These are phyloP conservation scores for Beaufortia kweichowensis DNA, from an alignment of 2,113 vertebrate genomes.

Conservation along the genomic window DNA sequence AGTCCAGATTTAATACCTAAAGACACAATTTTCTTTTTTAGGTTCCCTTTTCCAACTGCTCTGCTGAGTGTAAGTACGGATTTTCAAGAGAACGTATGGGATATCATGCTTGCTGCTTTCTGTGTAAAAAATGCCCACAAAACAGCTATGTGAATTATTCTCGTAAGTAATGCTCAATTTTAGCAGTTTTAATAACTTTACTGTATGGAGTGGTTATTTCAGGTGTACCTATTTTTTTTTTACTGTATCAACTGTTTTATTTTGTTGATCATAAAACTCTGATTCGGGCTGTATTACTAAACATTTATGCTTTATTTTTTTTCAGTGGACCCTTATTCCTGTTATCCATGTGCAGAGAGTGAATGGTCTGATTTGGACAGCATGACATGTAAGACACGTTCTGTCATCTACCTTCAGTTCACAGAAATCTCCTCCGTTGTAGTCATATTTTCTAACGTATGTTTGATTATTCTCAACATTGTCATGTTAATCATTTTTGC, in stretches of 20 bases:
- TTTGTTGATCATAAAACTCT: background rate
- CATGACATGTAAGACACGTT: slow-evolving; percentile 69
- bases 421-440: slow-evolving; percentile 63
- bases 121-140: slow-evolving; percentile 23
- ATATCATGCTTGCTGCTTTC: slow-evolving; percentile 47
- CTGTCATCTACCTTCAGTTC: slow-evolving; percentile 71
- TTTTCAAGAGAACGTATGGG: background rate
- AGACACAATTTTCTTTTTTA: background rate
- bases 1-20: no score
- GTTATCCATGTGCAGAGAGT: slow-evolving; percentile 68
- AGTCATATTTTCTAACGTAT: slow-evolving; percentile 56
- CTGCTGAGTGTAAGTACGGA: slow-evolving; percentile 43
- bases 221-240: no score
- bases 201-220: no score
- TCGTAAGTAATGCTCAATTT: slow-evolving; percentile 48
- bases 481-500: slow-evolving; percentile 72
- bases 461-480: slow-evolving; percentile 63
- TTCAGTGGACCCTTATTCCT: slow-evolving; percentile 69
- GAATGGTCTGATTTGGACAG: slow-evolving; percentile 78
- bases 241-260: background rate
- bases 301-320: background rate
- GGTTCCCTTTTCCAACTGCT: slow-evolving; percentile 53
- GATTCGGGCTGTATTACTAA: no score
- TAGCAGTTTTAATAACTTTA: no score
- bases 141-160: slow-evolving; percentile 44